Base-by-base conservation (phyloP, 2,888 invertebrate genomes). In the Metallyticus violacea region DNA sequence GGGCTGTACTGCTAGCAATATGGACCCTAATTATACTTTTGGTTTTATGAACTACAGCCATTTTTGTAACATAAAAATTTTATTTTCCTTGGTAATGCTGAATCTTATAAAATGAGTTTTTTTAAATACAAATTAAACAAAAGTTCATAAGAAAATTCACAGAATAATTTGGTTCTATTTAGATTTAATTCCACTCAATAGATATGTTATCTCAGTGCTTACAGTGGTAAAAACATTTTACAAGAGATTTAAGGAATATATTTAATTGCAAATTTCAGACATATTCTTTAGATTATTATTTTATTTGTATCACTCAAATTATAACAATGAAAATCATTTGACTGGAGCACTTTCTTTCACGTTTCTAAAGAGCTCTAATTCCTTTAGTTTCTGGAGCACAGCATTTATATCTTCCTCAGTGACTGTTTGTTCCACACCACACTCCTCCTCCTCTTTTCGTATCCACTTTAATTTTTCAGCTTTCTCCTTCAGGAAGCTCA, bases 401-500 rank as follows among this genome's bases (percentile, higher is more conserved):
- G 92, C 92, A 85, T 93, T 93, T 40, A 97, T 95, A 88, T 96
- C 95, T 88, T 95, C 93, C 87, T 95, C 93, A 0, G 93, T 94
- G 0, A 97, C 93, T 0, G 96, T 95, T 0, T 95, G 92, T 1
- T 93, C 92, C 1, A 95, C 90, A 85, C 95, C 93, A 87, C 95
- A 94, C 15, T 94, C 94, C 81, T 93, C 92, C 90, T 97, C 97
- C 91, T 97, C 96, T 88, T 94, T 93, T 77, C 94, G 93, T n/a
- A 97, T 96, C 90, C 95, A 95, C 88, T 94, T 91, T 86, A 98
- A 91, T 26, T 95, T 94, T 81, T 95, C 93, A 0, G 95, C 93
- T 91, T 98, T 98, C 85, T 96, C 94, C 90, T 94, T 93, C 26
- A 96, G 92, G 90, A 96, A 98, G 0, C 93, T 93, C 7, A 95